Evolutionary conservation across 2,888 invertebrate species (phyloP).

Genomic region (Xestobium rufovillosum): DNA sequence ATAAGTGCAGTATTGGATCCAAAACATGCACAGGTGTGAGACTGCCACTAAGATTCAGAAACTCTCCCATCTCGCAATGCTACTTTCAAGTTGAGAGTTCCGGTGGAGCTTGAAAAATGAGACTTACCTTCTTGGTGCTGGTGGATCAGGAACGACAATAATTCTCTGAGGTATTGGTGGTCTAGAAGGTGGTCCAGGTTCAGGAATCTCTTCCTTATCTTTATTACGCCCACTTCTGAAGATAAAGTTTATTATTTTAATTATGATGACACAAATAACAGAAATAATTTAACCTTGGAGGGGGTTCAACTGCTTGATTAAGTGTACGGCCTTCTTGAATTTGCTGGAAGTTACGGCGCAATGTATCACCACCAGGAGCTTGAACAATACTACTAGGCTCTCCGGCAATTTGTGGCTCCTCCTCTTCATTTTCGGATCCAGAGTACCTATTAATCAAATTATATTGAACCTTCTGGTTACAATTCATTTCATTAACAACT

Average conservation of each 20-base stretch:
- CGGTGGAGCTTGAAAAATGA: too few relatives aligned
- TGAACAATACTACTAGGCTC: constrained; percentile 94
- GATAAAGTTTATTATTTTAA: background rate
- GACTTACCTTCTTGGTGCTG: constrained; percentile 52
- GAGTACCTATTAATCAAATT: constrained; percentile 67
- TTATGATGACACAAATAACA: constrained; percentile 4
- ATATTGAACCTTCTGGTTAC: too few relatives aligned
- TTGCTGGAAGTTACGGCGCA: constrained; percentile 95
- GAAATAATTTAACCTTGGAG: constrained; percentile 38
- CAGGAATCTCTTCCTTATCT: constrained; percentile 60
- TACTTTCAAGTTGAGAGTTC: too few relatives aligned
- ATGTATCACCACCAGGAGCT: constrained; percentile 84
- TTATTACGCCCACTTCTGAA: constrained; percentile 38
- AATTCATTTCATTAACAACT: too few relatives aligned
- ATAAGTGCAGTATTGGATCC: too few relatives aligned
- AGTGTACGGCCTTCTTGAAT: constrained; percentile 77
- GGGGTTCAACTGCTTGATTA: constrained; percentile 52
- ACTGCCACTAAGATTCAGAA: too few relatives aligned
- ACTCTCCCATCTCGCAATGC: too few relatives aligned
- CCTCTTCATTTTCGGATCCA: constrained; percentile 96
- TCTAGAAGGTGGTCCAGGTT: constrained; percentile 81
- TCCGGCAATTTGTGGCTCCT: constrained; percentile 83
- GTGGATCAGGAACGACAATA: constrained; percentile 86
- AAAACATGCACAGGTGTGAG: too few relatives aligned
- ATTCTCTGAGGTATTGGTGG: constrained; percentile 86